phyloP scores from a whole-genome alignment of 2,888 invertebrate species.

The Drosophila hamatofila region DNA sequence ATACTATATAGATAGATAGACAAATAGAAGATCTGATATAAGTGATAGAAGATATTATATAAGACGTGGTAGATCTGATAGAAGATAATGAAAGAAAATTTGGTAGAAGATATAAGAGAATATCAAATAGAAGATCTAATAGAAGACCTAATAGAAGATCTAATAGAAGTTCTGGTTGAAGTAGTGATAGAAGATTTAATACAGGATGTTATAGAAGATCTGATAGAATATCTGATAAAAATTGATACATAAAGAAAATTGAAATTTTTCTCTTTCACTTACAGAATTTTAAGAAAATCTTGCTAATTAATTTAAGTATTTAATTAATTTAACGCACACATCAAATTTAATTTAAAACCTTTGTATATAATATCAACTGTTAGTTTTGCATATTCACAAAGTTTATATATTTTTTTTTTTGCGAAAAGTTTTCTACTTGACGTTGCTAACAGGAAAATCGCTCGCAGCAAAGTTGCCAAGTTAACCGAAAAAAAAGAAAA shows the following conservation, averaged over 20 bases:
- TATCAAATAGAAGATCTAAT: too few relatives aligned
- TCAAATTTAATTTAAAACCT: not conserved
- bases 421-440: slow-evolving; percentile 26
- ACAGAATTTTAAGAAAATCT: not conserved
- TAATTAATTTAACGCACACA: not conserved
- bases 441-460: slow-evolving; percentile 13
- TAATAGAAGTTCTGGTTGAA: too few relatives aligned
- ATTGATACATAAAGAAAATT: too few relatives aligned
- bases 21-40: too few relatives aligned
- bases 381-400: slow-evolving; percentile 11
- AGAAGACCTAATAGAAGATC: too few relatives aligned
- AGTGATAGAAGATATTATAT: too few relatives aligned
- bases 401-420: not conserved
- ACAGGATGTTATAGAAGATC: too few relatives aligned
- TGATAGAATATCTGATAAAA: too few relatives aligned
- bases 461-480: slow-evolving; percentile 26
- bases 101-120: too few relatives aligned
- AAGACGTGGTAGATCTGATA: too few relatives aligned
- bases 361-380: not conserved
- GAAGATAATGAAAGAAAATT: too few relatives aligned
- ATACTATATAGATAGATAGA: not conserved
- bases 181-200: too few relatives aligned
- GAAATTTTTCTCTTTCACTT: not conserved
- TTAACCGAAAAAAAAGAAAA: slow-evolving; percentile 24
- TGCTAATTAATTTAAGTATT: not conserved